These are phyloP conservation scores for Tryphoninae sp. DNA, from an alignment of 2,888 invertebrate species.

Conservation along the genomic window DNA sequence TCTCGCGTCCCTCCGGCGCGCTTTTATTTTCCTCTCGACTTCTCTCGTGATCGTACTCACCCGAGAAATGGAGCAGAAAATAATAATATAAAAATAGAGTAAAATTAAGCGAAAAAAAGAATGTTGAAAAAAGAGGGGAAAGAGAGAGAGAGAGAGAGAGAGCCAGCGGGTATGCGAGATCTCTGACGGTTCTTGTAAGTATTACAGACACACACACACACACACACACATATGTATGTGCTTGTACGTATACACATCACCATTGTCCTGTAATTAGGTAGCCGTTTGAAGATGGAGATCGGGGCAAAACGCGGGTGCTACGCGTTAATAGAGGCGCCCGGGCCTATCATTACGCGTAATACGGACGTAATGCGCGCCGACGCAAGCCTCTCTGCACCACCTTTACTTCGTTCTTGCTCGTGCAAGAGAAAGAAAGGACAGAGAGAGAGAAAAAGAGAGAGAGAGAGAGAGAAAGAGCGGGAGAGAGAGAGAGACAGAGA, in stretches of 20 bases:
- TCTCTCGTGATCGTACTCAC: constrained; percentile 1
- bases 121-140: constrained; percentile 9
- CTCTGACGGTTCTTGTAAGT: constrained; percentile 8
- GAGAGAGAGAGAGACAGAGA: neutral
- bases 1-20: neutral
- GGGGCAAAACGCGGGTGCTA: constrained; percentile 75
- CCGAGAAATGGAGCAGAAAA: constrained; percentile 26
- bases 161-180: constrained; percentile 41
- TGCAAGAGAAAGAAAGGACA: constrained; percentile 28
- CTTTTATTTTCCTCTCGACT: constrained; percentile 14
- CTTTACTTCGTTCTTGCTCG: constrained; percentile 40
- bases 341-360: constrained; percentile 79
- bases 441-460: neutral
- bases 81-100: constrained; percentile 49
- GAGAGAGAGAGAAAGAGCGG: neutral
- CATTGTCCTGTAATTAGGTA: constrained; percentile 77
- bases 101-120: constrained; percentile 21
- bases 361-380: constrained; percentile 71
- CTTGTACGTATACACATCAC: constrained; percentile 34
- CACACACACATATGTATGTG: neutral
- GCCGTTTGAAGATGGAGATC: constrained; percentile 74
- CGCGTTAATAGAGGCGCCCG: constrained; percentile 76
- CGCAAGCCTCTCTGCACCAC: constrained; percentile 46
- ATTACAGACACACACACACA: neutral
- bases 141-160: constrained; percentile 25